These are phyloP conservation scores for Chloropsis cyanopogon DNA, from an alignment of 2,113 vertebrate genomes.

Conservation along the genomic window DNA sequence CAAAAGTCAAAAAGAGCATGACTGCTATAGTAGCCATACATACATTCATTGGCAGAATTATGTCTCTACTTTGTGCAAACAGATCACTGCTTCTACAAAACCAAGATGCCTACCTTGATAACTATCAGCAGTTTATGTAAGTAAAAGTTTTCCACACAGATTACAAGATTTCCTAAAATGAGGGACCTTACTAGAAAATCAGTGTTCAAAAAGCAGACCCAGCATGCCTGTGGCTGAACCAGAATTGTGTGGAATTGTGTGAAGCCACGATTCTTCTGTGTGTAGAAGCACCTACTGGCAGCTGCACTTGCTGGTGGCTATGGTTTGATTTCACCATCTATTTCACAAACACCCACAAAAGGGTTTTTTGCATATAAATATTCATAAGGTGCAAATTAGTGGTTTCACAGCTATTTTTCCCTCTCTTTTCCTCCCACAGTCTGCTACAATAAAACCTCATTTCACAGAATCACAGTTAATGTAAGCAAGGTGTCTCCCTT, in stretches of 20 bases:
- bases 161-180: not conserved
- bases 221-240: not conserved
- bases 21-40: not conserved
- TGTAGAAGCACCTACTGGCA: not conserved
- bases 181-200: not conserved
- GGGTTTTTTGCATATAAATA: not conserved
- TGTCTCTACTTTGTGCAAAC: not conserved
- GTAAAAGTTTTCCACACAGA: not conserved
- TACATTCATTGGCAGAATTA: not conserved
- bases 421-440: not conserved
- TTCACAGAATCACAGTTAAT: not conserved
- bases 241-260: accelerated
- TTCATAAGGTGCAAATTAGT: conserved; percentile 30
- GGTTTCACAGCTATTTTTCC: conserved; percentile 18
- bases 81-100: not conserved
- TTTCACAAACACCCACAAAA: not conserved
- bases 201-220: not conserved
- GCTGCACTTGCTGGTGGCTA: not conserved
- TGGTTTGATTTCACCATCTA: not conserved
- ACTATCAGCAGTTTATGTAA: not conserved
- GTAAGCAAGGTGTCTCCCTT: not conserved
- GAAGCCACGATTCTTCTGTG: not conserved
- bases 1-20: not conserved
- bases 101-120: not conserved
- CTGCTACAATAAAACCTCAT: not conserved